Conservation (phyloP, 2,113 vertebrate species). For the Myiagra hebetior region DNA sequence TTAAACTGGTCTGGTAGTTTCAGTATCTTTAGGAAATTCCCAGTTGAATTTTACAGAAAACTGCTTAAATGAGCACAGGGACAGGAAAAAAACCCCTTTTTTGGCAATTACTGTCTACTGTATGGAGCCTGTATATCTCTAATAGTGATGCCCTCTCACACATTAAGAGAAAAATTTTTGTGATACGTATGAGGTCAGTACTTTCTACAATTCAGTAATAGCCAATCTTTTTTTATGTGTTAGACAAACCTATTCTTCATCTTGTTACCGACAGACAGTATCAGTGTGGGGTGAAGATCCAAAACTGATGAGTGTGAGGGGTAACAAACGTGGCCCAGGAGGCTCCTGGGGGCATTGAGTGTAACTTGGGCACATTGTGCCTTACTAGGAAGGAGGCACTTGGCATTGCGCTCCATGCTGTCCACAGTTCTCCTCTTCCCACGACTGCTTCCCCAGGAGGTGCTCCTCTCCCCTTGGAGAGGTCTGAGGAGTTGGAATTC, state of each 20-base stretch:
- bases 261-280: not conserved
- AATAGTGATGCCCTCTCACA: not conserved
- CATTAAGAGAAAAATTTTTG: not conserved
- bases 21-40: slow-evolving; percentile 51
- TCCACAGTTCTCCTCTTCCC: not conserved
- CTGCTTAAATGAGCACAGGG: slow-evolving; percentile 3
- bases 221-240: not conserved
- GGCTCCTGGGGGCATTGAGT: not conserved
- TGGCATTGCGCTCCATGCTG: not conserved
- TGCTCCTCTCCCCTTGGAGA: not conserved
- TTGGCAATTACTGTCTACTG: not conserved
- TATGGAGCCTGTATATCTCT: not conserved
- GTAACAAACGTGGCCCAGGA: not conserved
- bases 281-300: not conserved
- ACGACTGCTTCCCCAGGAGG: not conserved
- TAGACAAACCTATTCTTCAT: not conserved
- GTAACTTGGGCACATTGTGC: not conserved
- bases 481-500: not conserved
- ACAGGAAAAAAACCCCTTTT: not conserved
- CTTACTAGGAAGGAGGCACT: not conserved
- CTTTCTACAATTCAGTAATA: not conserved
- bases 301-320: not conserved
- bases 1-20: slow-evolving; percentile 63
- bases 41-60: slow-evolving; percentile 58
- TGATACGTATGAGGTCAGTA: not conserved